Base-by-base conservation (phyloP, 2,888 invertebrate genomes). In the Drymonia ruficornis region DNA sequence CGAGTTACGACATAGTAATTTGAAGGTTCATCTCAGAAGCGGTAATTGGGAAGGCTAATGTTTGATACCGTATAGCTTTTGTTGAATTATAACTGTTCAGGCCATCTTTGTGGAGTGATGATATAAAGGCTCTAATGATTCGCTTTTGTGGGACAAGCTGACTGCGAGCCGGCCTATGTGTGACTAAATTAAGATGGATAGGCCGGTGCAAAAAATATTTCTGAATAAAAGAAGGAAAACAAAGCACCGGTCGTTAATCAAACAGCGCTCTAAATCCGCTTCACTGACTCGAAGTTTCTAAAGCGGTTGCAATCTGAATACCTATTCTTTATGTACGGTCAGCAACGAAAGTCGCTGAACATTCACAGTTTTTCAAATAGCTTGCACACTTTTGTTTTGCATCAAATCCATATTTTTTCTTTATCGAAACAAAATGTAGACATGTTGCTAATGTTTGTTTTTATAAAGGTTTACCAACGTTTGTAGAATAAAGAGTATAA, bases 1-100 rank as follows among this genome's bases (percentile, higher is more conserved):
- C 34, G 47, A 23, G 65, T 84, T 78, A 74, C 74, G 70, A 75
- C 76, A 82, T 70, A 58, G 58, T 59, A 66, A 71, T 77, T 70
- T 66, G 66, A 61, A 65, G 62, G 67, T 59, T 65, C 63, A 67
- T 68, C 61, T 61, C 50, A 59, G 58, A 70, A 68, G 67, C 67
- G 61, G 69, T 75, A 61, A 61, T 63, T 63, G 61, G 18, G 65
- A 52, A 60, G 57, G 28, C 61, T 65, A 64, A 64, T 61, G 60
- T 65, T 66, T 63, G 57, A 69, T 63, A 63, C 65, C 55, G 65
- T 63, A 61, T 47, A 55, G 49, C 55, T 55, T 59, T 65, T 65
- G 61, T 67, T 64, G 52, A 53, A 47, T 56, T 50, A 51, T 68
- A 70, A 71, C 71, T 66, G 66, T 71, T 68, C 50, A 31, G n/a